phyloP scores from a whole-genome alignment of 2,888 invertebrate species.

The Hypomecis atomaria region DNA sequence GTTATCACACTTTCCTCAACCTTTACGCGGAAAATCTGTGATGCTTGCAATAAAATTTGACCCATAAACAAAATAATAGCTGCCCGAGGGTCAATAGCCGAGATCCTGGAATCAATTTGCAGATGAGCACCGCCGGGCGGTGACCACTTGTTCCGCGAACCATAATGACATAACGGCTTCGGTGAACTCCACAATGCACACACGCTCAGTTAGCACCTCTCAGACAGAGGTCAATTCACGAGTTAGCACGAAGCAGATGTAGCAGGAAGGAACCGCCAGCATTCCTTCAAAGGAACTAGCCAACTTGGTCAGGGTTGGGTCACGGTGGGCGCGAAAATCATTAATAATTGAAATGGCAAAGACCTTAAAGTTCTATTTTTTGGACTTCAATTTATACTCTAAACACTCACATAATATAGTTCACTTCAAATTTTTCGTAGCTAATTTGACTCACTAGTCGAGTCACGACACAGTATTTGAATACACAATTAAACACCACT shows the following conservation, averaged over 20 bases:
- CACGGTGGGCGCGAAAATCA: background rate
- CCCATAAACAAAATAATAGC: background rate
- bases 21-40: background rate
- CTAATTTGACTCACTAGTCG: no score
- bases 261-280: conserved; percentile 9
- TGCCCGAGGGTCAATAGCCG: conserved; percentile 15
- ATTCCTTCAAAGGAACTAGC: background rate
- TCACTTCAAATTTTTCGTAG: no score
- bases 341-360: background rate
- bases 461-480: no score
- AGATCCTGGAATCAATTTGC: conserved; percentile 22
- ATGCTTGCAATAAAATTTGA: background rate
- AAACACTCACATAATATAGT: no score
- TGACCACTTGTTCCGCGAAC: conserved; percentile 26
- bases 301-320: conserved; percentile 8
- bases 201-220: conserved; percentile 14
- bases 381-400: no score
- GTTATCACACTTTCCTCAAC: background rate
- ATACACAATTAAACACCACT: no score
- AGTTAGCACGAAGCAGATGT: conserved; percentile 23
- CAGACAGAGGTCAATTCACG: conserved; percentile 14
- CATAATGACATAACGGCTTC: conserved; percentile 27
- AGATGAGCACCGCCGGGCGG: conserved; percentile 19
- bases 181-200: conserved; percentile 25
- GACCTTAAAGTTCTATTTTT: no score